A percentile compares a stretch with the other conserved stretches of the same genome.
phyloP scores from a whole-genome alignment of 2,797 vertebrate genomes.

The Oreonectes daqikongensis region DNA sequence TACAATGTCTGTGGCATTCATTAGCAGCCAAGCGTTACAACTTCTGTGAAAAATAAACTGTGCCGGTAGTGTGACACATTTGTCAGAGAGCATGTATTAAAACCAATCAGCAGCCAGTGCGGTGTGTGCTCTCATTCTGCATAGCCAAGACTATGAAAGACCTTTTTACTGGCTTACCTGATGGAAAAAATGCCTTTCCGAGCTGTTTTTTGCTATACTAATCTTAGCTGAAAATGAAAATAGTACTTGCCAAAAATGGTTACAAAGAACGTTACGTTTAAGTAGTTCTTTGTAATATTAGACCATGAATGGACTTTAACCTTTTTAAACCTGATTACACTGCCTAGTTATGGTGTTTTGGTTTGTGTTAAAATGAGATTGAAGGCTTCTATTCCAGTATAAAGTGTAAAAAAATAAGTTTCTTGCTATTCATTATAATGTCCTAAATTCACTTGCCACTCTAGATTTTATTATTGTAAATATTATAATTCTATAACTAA shows the following conservation, averaged over 20 bases:
- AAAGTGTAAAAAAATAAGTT: neutral
- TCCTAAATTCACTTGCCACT: neutral
- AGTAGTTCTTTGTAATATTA: neutral
- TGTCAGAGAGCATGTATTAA: constrained; percentile 40
- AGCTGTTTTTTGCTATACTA: constrained; percentile 45
- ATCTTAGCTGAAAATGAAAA: constrained; percentile 42
- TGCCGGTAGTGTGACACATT: constrained; percentile 11
- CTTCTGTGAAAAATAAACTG: neutral
- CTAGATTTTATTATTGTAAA: neutral
- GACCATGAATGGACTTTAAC: neutral
- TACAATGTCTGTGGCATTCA: neutral
- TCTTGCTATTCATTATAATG: neutral
- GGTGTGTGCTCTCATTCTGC: constrained; percentile 55
- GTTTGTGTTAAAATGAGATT: neutral
- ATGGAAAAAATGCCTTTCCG: constrained; percentile 61
- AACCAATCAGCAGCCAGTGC: constrained; percentile 23
- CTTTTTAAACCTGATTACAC: neutral
- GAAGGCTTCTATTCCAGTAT: too few species aligned
- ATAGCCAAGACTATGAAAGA: constrained; percentile 56
- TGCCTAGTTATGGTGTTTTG: neutral
- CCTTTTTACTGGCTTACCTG: constrained; percentile 51
- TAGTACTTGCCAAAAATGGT: neutral
- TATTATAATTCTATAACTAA: neutral
- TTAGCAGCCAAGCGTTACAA: neutral
- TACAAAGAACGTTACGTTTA: neutral